Evolutionary conservation across 2,888 invertebrate genomes (phyloP).

Genomic region (Eilema griseolum): DNA sequence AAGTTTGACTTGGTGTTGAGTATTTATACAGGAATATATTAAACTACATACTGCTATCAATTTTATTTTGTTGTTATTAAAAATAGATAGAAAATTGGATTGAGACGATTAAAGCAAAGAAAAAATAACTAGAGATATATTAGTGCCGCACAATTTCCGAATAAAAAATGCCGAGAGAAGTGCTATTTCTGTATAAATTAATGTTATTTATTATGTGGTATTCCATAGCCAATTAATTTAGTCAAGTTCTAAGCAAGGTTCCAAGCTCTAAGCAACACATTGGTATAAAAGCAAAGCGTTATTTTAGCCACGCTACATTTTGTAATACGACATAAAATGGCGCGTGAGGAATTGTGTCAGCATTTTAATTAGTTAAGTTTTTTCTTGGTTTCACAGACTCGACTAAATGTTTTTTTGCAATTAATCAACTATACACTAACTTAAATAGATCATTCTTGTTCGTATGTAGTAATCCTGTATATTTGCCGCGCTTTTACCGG

Average conservation of each 20-base stretch:
- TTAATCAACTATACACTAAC: neutral
- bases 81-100: neutral
- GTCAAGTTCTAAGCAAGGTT: neutral
- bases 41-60: too few species aligned
- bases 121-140: too few species aligned
- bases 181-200: neutral
- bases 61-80: neutral
- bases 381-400: conserved; percentile 41
- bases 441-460: neutral
- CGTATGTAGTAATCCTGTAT: neutral
- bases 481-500: too few species aligned
- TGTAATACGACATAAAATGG: conserved; percentile 48
- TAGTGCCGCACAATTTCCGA: too few species aligned
- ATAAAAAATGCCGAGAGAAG: neutral
- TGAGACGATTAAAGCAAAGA: too few species aligned
- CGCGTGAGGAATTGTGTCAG: conserved; percentile 59
- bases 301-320: conserved; percentile 43
- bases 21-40: neutral
- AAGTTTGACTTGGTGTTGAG: neutral
- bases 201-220: neutral
- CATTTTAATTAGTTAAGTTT: conserved; percentile 59
- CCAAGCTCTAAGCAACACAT: neutral
- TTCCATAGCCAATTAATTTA: neutral
- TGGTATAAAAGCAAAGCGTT: conserved; percentile 24
- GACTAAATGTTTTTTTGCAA: conserved; percentile 10